Evolutionary conservation across 2,888 invertebrate genomes (phyloP), one percentile per base, ranked within the genome.

Genomic region (Anticlea derivata): DNA sequence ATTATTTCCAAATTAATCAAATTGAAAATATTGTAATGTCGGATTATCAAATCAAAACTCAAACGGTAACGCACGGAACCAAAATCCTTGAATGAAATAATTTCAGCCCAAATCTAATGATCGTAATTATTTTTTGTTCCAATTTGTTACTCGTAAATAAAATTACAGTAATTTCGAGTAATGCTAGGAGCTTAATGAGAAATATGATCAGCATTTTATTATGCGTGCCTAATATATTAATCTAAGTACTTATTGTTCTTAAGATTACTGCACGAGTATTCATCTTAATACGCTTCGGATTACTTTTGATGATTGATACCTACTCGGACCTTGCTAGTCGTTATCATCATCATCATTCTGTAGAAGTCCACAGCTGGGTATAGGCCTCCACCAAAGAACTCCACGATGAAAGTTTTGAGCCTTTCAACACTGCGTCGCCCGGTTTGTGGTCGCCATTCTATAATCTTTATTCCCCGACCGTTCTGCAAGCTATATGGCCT

Each of bases 121-220:
- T 62, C 37, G 54, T 64, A 41, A 70, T 65, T 63, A 58, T 57
- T 56, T 60, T 61, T 61, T 49, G 39, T 56, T 61, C 57, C 50
- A 66, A 68, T 66, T 65, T 55, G 66, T 65, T 45, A 61, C 58
- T 62, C 54, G 54, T 63, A 66, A 50, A 49, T 41, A 62, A 60
- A 68, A 63, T 61, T 65, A 55, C 59, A 55, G 58, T 62, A 65
- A 61, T 58, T 58, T 52, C 12, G 48, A 53, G 48, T 58, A 70
- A 75, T 67, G 68, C 68, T 66, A 51, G 75, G 44, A 75, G 73
- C 67, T 61, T 70, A 66, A 68, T 70, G 66, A 69, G 63, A 67
- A 63, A 65, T 67, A 64, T 64, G 55, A 63, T 66, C 64, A 64
- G 60, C 50, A 66, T 68, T 75, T 78, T 80, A 83, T 83, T 73